Evolutionary conservation across 2,113 vertebrate species (phyloP), one percentile per base, ranked within the genome.

Genomic region (Albula glossodonta): DNA sequence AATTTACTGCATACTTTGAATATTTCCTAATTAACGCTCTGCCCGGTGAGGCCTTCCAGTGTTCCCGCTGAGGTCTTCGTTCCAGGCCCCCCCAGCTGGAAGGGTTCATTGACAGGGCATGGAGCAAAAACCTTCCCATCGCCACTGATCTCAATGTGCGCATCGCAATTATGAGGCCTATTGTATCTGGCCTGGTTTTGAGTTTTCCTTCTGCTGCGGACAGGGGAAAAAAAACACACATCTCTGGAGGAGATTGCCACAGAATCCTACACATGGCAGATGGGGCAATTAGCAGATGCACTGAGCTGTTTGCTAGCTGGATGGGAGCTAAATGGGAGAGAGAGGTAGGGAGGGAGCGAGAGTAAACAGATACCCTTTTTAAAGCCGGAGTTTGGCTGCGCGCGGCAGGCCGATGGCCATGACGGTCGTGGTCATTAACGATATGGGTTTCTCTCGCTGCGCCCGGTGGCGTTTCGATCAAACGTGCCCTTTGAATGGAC

Each of bases 201-300:
- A 82, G 50, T 53, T 52, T 82, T 82, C 51, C 51, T 5, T 82
- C 80, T 82, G 50, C n/a, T 82, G 48, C 9, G 9, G 11, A 25
- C 51, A 52, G 31, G 31, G 31, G 31, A 82, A 82, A 81, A 82
- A 41, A 41, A 41, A 41, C 31, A 41, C 31, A 82, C 49, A 22
- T 5, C 80, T 53, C 80, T 53, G 53, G 51, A 82, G 80, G 53
- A 82, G 52, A 51, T 22, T 82, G 80, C 80, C 80, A 82, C 51
- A 53, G 51, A 82, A 25, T 82, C 50, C 12, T 80, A 80, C 50
- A 80, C 50, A 50, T 80, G 50, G 78, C 78, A 80, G 78, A 80
- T 80, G 78, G 78, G 78, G 50, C 78, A 80, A 80, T 80, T 80
- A 80, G 51, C 78, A 80, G 78, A 80, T 80, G 50, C 78, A 80